Percentiles rank a stretch among this genome's conserved stretches.
These are phyloP conservation scores for Ciconia boyciana DNA, from an alignment of 2,113 vertebrate species.

Conservation along the genomic window DNA sequence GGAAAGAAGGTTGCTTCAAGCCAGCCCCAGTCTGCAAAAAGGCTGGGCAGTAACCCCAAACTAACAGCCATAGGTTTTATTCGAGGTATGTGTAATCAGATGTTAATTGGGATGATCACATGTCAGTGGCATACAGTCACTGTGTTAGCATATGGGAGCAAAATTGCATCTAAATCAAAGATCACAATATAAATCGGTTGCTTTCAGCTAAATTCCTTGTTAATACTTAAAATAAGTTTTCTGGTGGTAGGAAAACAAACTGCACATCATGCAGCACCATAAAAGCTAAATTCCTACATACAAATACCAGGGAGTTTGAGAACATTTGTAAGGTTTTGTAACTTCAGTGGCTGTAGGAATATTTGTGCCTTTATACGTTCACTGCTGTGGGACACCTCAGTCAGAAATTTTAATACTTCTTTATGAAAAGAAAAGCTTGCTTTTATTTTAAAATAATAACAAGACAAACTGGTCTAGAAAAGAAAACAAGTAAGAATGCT, in stretches of 20 bases:
- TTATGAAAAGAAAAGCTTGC: neutral
- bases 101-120: neutral
- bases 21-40: neutral
- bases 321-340: neutral
- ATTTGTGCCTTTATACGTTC: neutral
- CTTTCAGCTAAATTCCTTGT: neutral
- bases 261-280: neutral
- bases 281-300: neutral
- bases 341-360: neutral
- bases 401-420: neutral
- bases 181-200: neutral
- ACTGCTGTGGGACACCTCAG: neutral
- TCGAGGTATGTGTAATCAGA: neutral
- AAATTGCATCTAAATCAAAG: neutral
- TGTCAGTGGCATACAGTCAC: neutral
- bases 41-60: neutral
- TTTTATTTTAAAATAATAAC: neutral
- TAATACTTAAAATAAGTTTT: neutral
- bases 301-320: neutral
- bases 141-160: neutral
- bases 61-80: neutral
- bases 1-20: neutral
- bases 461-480: neutral
- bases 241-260: neutral
- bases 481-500: neutral